phyloP scores from a whole-genome alignment of 1,140 invertebrate genomes.

The Drosophila orosa region DNA sequence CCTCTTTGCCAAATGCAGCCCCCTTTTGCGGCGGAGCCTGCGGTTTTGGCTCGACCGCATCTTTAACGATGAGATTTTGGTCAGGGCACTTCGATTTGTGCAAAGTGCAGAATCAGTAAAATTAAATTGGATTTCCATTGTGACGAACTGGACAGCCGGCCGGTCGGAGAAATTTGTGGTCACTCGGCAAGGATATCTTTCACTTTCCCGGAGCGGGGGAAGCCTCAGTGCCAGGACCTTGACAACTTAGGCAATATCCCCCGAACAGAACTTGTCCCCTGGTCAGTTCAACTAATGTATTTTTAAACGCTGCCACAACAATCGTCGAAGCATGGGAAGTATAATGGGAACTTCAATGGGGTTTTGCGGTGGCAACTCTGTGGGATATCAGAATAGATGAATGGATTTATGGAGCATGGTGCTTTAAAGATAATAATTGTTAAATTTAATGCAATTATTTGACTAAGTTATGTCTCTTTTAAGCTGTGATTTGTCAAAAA shows the following conservation, averaged over 20 bases:
- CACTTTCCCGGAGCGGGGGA: slow-evolving; percentile 13
- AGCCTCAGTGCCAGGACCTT: background rate
- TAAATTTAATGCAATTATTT: too few species aligned
- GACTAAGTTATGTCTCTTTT: too few species aligned
- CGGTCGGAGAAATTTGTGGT: slow-evolving; percentile 43
- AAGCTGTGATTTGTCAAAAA: too few species aligned
- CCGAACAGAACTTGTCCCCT: slow-evolving; percentile 31
- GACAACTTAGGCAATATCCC: slow-evolving; percentile 6
- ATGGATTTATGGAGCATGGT: slow-evolving; percentile 17
- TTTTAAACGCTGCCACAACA: slow-evolving; percentile 64
- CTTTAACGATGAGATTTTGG: slow-evolving; percentile 66
- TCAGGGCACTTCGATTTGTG: slow-evolving; percentile 69
- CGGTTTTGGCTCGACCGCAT: slow-evolving; percentile 46
- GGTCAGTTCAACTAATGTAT: slow-evolving; percentile 67
- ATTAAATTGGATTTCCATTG: slow-evolving; percentile 82
- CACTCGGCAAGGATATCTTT: slow-evolving; percentile 51
- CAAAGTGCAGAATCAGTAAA: slow-evolving; percentile 80
- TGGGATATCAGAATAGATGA: slow-evolving; percentile 34
- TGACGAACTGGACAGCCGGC: slow-evolving; percentile 74
- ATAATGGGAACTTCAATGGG: slow-evolving; percentile 40
- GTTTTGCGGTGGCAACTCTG: slow-evolving; percentile 41
- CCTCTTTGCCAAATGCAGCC: slow-evolving; percentile 30
- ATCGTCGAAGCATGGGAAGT: slow-evolving; percentile 16
- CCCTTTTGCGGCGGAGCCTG: slow-evolving; percentile 47
- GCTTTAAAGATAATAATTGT: slow-evolving; percentile 18